phyloP scores from a whole-genome alignment of 37 sponge, comb jelly and placozoan species.

The Agelas oroides region DNA sequence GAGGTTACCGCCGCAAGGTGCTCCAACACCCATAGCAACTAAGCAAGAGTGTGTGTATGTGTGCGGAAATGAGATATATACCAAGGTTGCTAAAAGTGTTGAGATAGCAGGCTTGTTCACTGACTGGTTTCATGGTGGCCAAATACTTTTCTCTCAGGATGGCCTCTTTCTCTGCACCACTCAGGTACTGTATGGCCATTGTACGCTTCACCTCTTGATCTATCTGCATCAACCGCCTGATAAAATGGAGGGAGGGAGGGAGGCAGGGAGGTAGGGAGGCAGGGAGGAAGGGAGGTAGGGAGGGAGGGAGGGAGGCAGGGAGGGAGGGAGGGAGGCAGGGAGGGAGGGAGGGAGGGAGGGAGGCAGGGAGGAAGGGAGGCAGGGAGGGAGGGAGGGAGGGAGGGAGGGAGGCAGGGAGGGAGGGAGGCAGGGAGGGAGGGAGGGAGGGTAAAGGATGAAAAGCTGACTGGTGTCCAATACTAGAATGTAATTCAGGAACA shows the following conservation, averaged over 20 bases:
- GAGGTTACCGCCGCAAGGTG: slow-evolving; percentile 83
- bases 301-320: not conserved
- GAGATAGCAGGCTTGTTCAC: no score
- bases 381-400: slow-evolving; percentile 12
- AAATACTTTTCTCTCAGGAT: slow-evolving; percentile 87
- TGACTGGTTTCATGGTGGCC: slow-evolving; percentile 89
- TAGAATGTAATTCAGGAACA: no score
- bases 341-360: not conserved
- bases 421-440: not conserved
- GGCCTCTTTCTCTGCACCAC: slow-evolving; percentile 64
- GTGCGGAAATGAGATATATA: no score
- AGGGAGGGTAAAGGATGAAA: not conserved
- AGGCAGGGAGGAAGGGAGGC: not conserved
- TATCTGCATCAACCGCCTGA: slow-evolving; percentile 81
- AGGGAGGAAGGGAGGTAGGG: not conserved
- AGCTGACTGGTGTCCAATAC: no score
- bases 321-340: not conserved
- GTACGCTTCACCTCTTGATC: slow-evolving; percentile 84
- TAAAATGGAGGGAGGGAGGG: not conserved
- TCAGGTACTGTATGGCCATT: slow-evolving; percentile 57
- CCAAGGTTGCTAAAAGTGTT: no score
- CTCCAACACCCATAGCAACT: slow-evolving; percentile 86
- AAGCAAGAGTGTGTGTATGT: not conserved
- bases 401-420: not conserved
- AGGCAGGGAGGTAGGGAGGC: no score